Base-by-base conservation (phyloP, 2,888 invertebrate genomes). In the Sericinus montela region DNA sequence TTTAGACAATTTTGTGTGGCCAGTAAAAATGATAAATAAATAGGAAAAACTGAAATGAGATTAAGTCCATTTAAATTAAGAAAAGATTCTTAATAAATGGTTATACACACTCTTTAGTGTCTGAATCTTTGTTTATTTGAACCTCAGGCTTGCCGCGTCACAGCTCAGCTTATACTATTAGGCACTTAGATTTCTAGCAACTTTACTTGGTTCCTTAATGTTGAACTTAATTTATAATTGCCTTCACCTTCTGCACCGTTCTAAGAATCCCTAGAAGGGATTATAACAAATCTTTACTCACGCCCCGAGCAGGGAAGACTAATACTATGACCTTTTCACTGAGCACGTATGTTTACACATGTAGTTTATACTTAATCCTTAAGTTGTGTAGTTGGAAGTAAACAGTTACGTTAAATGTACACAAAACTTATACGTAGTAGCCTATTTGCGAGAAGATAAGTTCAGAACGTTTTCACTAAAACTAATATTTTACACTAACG, bases 321-420 rank as follows among this genome's bases (percentile, higher is more conserved):
- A 63, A 63, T 60, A 59, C 61, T 59, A 57, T 55, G 57, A 58
- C 58, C 61, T 60, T 60, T 56, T 51, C 46, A 54, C 51, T 51
- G 53, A 50, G 57, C 60, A 61, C 63, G 61, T 58, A 53, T 58
- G 58, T 58, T 58, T 60, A 52, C 55, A 36, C 45, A 48, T 57
- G 56, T 54, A 56, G 55, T 58, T 59, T 53, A 50, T 51, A 52
- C 47, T 46, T 45, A 36, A 50, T 51, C 44, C 46, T 45, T 42
- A 54, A 42, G 48, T 36, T 46, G 34, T 46, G 35, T 23, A 38
- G 40, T 38, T 40, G 5, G 35, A 36, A 11, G 41, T 35, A 45
- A 45, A 50, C 50, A 45, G n/a, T 40, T 35, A 30, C 29, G 23
- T 16, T 7, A 30, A 50, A 36, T 34, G 36, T 45, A 36, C 13